Conservation (phyloP, 2,888 invertebrate species). For the Drosophila mimetica region DNA sequence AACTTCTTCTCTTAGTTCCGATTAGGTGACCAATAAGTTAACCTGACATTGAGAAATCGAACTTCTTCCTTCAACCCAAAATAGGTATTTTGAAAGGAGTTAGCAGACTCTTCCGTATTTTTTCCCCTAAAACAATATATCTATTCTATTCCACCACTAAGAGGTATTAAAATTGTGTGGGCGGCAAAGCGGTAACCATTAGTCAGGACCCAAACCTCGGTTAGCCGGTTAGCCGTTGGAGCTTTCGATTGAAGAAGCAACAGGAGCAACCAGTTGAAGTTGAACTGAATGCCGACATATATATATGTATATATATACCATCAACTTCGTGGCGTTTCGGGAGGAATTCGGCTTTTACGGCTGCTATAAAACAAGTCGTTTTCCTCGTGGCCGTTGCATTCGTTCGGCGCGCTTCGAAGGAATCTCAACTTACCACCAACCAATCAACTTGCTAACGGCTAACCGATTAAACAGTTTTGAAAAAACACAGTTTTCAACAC, state of each 20-base stretch:
- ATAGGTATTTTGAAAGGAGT: too few relatives aligned
- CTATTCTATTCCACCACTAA: neutral
- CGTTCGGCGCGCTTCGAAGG: slow-evolving; percentile 72
- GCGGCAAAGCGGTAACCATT: slow-evolving; percentile 16
- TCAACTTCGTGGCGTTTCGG: slow-evolving; percentile 19
- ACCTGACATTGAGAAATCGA: too few relatives aligned
- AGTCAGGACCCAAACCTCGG: slow-evolving; percentile 55
- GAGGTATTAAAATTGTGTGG: slow-evolving; percentile 37
- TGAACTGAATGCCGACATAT: slow-evolving; percentile 50
- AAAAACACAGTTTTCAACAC: slow-evolving; percentile 50
- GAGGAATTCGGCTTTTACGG: slow-evolving; percentile 46
- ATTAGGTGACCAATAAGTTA: too few relatives aligned
- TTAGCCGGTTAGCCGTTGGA: slow-evolving; percentile 29
- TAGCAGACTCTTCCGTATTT: too few relatives aligned
- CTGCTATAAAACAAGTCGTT: slow-evolving; percentile 69
- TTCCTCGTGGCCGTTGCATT: slow-evolving; percentile 54
- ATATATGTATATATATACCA: too few relatives aligned
- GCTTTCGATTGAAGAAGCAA: slow-evolving; percentile 69
- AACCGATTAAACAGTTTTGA: slow-evolving; percentile 9
- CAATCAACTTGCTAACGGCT: slow-evolving; percentile 31
- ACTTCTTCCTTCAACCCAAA: too few relatives aligned
- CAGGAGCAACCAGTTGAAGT: slow-evolving; percentile 71
- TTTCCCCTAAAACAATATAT: neutral
- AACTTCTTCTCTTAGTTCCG: too few relatives aligned
- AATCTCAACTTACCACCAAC: slow-evolving; percentile 46